Conservation (phyloP, 2,797 vertebrate species). For the Siniperca scherzeri region DNA sequence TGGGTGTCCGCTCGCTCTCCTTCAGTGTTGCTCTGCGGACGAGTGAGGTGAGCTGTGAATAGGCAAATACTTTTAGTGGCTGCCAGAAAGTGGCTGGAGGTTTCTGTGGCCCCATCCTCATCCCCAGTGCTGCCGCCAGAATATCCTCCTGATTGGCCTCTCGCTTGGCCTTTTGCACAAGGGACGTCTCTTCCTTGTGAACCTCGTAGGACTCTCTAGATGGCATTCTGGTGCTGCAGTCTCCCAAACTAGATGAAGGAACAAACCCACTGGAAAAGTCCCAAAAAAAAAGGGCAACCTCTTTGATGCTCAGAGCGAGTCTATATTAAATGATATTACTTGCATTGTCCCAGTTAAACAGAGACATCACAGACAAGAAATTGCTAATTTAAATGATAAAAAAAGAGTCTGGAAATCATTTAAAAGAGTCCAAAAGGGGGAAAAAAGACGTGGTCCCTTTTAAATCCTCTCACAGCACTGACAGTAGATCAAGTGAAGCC, state of each 20-base stretch:
- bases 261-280: slow-evolving; percentile 53
- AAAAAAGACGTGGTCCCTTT: slow-evolving; percentile 48
- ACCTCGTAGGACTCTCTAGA: slow-evolving; percentile 91
- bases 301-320: slow-evolving; percentile 72
- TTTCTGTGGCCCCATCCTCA: slow-evolving; percentile 97
- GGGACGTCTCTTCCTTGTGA: slow-evolving; percentile 86
- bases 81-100: slow-evolving; percentile 96
- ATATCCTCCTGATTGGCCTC: slow-evolving; percentile 94
- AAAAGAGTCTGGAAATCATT: slow-evolving; percentile 21
- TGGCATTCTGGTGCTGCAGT: slow-evolving; percentile 88
- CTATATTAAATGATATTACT: slow-evolving; percentile 63
- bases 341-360: slow-evolving; percentile 70
- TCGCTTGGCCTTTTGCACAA: slow-evolving; percentile 91
- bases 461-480: slow-evolving; percentile 71
- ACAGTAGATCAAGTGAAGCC: slow-evolving; percentile 69
- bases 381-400: slow-evolving; percentile 23
- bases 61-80: slow-evolving; percentile 99
- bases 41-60: slow-evolving; percentile 99
- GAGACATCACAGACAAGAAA: slow-evolving; percentile 37
- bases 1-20: slow-evolving; percentile 92
- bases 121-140: slow-evolving; percentile 93
- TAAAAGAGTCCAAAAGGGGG: slow-evolving; percentile 33
- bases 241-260: slow-evolving; percentile 43
- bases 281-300: slow-evolving; percentile 59
- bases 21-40: slow-evolving; percentile 98